Base-by-base conservation (phyloP, 2,113 vertebrate genomes). In the Campylomormyrus numenius region DNA sequence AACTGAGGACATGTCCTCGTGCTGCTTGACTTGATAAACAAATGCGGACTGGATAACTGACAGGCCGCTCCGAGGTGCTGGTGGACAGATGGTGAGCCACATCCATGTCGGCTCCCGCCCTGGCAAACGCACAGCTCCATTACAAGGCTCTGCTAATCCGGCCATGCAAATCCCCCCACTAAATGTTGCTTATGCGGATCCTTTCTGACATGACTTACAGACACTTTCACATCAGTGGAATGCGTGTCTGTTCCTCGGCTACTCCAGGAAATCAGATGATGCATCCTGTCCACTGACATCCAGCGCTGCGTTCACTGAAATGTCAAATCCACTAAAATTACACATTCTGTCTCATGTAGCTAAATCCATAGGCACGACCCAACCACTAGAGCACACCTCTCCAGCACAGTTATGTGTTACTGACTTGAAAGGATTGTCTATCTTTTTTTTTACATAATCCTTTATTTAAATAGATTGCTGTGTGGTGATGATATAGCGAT, bases 71-170 rank as follows among this genome's bases (percentile, higher is more conserved):
- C 83, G n/a, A 62, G 45, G 70, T 85, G 85, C 89, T 92, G 92
- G 92, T 92, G 42, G 90, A 92, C 91, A 74, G 50, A 88, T 77
- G 70, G 70, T 19, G 24, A 49, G 6, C 86, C 94, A 89, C n/a
- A 93, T 93, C 35, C 89, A 91, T 91, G 88, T 93, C 70, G 89
- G 89, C 74, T 46, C 89, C 89, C 13, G 89, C 92, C 93, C 92
- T 92, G 46, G 88, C 92, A 92, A 94, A 91, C 91, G 88, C 90
- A 39, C 90, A 92, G 94, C 93, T 95, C 94, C 92, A 94, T 95
- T 95, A 95, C 94, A 94, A 92, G 93, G 94, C 92, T 91, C 92
- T 92, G 89, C 93, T 95, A 95, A 96, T 95, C 94, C 94, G 94
- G 92, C 91, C 94, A 94, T 94, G 94, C 92, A 95, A 95, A 95